These are phyloP conservation scores for Diprion similis DNA, from an alignment of 1,140 invertebrate genomes.

Conservation along the genomic window DNA sequence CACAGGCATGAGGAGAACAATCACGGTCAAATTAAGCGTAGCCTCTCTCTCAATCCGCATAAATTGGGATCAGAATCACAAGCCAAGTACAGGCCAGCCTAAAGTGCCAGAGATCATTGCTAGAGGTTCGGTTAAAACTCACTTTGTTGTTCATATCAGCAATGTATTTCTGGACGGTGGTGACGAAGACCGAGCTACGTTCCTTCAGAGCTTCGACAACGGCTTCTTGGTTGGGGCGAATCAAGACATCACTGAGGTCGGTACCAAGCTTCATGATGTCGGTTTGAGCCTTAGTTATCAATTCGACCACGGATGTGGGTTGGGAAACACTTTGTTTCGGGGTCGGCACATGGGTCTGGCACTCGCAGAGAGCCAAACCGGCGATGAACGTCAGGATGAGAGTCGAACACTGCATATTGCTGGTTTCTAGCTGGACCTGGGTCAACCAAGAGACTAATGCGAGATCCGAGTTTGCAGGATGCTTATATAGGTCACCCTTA, in stretches of 20 bases:
- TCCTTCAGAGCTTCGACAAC: constrained; percentile 41
- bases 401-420: constrained; percentile 6
- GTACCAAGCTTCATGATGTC: constrained; percentile 35
- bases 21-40: no score
- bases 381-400: constrained; percentile 24
- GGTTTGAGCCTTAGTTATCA: constrained; percentile 39
- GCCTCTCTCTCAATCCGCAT: no score
- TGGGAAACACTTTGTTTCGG: not conserved
- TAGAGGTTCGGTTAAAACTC: not conserved
- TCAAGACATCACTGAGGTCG: constrained; percentile 39
- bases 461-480: constrained; percentile 11
- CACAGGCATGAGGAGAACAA: no score
- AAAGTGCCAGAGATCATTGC: no score
- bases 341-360: constrained; percentile 12
- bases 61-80: no score
- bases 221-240: constrained; percentile 42
- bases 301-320: constrained; percentile 28
- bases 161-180: constrained; percentile 40
- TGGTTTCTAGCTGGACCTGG: not conserved
- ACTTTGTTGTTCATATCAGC: constrained; percentile 42
- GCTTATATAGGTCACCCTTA: constrained; percentile 52
- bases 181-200: constrained; percentile 39
- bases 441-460: constrained; percentile 37
- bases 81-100: no score
- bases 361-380: constrained; percentile 22